Evolutionary conservation across 2,113 vertebrate species (phyloP), one percentile per base, ranked within the genome.

Genomic region (Muntiacus reevesi): DNA sequence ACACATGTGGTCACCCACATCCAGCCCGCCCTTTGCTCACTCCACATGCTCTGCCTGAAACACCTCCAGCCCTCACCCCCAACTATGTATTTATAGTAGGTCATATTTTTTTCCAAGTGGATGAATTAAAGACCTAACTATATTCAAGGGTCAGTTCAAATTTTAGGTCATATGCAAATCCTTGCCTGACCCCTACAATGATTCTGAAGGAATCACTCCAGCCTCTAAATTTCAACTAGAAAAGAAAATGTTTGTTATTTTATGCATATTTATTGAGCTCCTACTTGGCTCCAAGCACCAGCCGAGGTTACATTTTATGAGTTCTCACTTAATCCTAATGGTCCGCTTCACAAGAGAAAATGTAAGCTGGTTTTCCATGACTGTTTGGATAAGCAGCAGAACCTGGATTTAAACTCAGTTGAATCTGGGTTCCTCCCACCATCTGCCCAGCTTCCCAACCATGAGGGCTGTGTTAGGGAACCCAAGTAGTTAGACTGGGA

Each of bases 101-200:
- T 87, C 71, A 92, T 64, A 88, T 16, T 55, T 92, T 40, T 88
- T 94, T 84, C 88, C 96, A 93, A 76, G 14, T 52, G 47, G 95
- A 88, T 45, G n/a, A 92, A 90, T 96, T 81, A 59, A 85, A 96
- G 92, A 90, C 78, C 86, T 78, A 57, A 45, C 62, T 21, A 86
- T 55, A 87, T 84, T 25, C 67, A 94, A 95, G 79, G 52, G 52
- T 89, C 57, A 27, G 57, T 78, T 93, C 86, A 87, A 95, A 90
- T 36, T 28, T 47, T 79, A 86, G 55, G 11, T 82, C 15, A 55
- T 27, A 17, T 23, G 27, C 23, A 82, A 92, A 89, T 36, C 16
- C 19, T 71, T 79, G 45, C 83, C 25, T 5, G 5, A 50, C 89
- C 30, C 79, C 40, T 59, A 60, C 4, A 7, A 33, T 50, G 47